Conservation (phyloP, 2,113 vertebrate genomes). For the Pseudolaguvia tuberculata region DNA sequence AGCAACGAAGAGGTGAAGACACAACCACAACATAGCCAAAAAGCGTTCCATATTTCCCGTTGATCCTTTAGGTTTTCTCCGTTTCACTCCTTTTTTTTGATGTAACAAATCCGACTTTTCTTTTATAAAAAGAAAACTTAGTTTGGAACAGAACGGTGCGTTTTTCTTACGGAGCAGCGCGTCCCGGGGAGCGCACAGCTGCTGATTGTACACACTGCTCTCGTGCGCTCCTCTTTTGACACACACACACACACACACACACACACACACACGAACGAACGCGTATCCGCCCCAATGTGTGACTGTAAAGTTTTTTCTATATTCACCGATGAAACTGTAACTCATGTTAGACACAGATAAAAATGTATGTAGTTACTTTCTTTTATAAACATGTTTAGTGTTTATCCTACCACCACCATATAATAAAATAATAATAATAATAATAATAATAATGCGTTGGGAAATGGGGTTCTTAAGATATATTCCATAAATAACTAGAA, state of each 20-base stretch:
- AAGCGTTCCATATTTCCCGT: conserved; percentile 25
- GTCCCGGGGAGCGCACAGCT: not conserved
- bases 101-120: no score
- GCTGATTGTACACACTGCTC: not conserved
- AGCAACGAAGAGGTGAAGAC: conserved; percentile 18
- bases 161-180: not conserved
- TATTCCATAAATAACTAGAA: no score
- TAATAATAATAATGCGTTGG: no score
- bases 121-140: no score
- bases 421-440: no score
- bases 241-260: not conserved
- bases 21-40: conserved; percentile 27
- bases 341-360: no score
- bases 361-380: no score
- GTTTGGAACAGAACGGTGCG: not conserved
- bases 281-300: not conserved
- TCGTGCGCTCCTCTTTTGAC: not conserved
- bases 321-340: not conserved
- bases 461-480: no score
- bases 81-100: not conserved
- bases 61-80: not conserved
- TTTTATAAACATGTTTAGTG: no score
- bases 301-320: not conserved
- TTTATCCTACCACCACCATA: no score
- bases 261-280: not conserved